Evolutionary conservation across 1,140 invertebrate species (phyloP), one percentile per base, ranked within the genome.

Genomic region (Zaprionus capensis): DNA sequence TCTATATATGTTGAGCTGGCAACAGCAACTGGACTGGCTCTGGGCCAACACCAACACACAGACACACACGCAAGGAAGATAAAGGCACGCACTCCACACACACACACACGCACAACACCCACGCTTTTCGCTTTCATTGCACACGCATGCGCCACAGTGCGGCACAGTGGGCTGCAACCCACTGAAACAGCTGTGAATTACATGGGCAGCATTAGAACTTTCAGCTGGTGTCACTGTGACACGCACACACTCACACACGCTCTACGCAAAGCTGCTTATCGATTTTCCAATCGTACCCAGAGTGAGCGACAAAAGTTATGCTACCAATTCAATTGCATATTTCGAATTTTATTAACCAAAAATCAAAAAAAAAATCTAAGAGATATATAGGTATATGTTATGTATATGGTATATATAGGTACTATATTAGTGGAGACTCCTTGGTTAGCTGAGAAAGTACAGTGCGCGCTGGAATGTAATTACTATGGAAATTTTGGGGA

Each of bases 1-100:
- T 84, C 85, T 88, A 84, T 90, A 84, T 90, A 88, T 90, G 84
- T 84, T 84, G 85, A 79, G 85, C 85, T 90, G 84, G 85, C 85
- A 46, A 46, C 41, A 81, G 78, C 84, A 84, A 79, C 79, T 88
- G 71, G 84, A 81, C 75, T 83, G 73, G 59, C 80, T 87, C 64
- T 81, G 70, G 78, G 61, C 71, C 55, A 65, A 56, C 46, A 51
- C 46, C n/a, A n/a, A 51, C 20, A 51, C 46, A 51, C 38, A 41
- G 9, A 11, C 9, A 34, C 31, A 11, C 9, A 34, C 28, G n/a
- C n/a, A n/a, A 7, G 28, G 7, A 17, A 46, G 7, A 49, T 22
- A 49, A 17, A 11, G n/a, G 46, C 46, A 51, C 46, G 20, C 46
- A 46, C 22, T 51, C 11, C 46, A 24, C 46, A 9, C 15, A 15